Base-by-base conservation (phyloP, 2,797 vertebrate genomes). In the Takifugu ocellatus region DNA sequence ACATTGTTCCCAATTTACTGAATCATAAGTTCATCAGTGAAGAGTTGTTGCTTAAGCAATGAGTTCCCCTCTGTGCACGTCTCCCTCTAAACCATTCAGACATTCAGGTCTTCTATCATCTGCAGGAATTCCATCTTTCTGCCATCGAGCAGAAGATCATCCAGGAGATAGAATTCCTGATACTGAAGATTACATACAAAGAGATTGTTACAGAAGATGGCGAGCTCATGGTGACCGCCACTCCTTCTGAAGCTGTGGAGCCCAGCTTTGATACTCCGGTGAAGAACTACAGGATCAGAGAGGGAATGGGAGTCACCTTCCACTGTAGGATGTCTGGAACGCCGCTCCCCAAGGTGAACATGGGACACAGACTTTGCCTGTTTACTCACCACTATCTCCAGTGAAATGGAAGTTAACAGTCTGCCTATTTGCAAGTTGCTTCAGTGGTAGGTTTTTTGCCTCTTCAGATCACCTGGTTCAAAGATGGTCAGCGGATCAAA, bases 261-360 rank as follows among this genome's bases (percentile, higher is more conserved):
- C 91, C 97, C 6, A 78, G 86, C 81, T 96, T 99, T 58, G 90
- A 93, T 51, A 87, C 94, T 50, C 90, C 90, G 5, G 78, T 99
- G 54, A 98, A 98, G 79, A 98, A 95, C 87, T 99, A 97, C 56
- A 92, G 94, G 78, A 92, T 95, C 69, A 84, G 94, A 81, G 96
- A 96, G 58, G 97, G 96, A 59, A 96, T 94, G 91, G 91, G 93
- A 8, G 95, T 93, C 73, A 98, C 95, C 5, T 99, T 98, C 83
- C 93, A 96, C 83, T 99, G 97, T 87, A 97, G 94, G 81, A 93
- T 91, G 78, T 84, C 91, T 70, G 97, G 97, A 77, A 90, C 85
- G 63, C 97, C 97, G 2, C 72, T 96, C 47, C 96, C 97, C 47
- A 98, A 98, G 94, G 97, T 99, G 36, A 39, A 1, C 36, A 39